Percentiles rank a stretch among this genome's conserved stretches.
Evolutionary conservation across 2,113 vertebrate genomes (phyloP).

Genomic region (Dicaeum eximium): DNA sequence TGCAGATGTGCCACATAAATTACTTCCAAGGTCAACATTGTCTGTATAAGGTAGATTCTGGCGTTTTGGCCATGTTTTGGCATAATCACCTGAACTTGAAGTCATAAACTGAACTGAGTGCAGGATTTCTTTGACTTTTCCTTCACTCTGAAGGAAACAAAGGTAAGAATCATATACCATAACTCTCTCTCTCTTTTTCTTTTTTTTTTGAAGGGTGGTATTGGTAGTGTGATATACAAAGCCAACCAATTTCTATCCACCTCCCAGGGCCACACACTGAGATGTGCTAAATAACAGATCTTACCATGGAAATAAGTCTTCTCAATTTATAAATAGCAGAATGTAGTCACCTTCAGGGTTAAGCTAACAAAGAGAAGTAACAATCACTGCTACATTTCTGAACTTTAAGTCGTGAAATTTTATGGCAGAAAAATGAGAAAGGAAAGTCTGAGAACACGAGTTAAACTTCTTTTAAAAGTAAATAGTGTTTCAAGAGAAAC

Average conservation of each 20-base stretch:
- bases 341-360: neutral
- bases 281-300: neutral
- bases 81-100: neutral
- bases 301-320: neutral
- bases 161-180: neutral
- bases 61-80: neutral
- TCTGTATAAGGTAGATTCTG: neutral
- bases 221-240: neutral
- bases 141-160: neutral
- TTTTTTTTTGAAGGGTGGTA: too few species aligned
- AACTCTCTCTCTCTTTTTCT: neutral
- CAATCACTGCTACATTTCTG: neutral
- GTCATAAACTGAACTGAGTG: neutral
- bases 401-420: neutral
- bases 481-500: neutral
- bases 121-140: neutral
- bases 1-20: neutral
- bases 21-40: neutral
- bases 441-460: neutral
- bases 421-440: neutral
- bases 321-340: neutral
- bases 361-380: neutral
- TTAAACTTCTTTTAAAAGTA: neutral
- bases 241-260: neutral
- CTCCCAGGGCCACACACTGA: neutral